Conservation (phyloP, 2,888 invertebrate genomes). For the Trimorus sp. region DNA sequence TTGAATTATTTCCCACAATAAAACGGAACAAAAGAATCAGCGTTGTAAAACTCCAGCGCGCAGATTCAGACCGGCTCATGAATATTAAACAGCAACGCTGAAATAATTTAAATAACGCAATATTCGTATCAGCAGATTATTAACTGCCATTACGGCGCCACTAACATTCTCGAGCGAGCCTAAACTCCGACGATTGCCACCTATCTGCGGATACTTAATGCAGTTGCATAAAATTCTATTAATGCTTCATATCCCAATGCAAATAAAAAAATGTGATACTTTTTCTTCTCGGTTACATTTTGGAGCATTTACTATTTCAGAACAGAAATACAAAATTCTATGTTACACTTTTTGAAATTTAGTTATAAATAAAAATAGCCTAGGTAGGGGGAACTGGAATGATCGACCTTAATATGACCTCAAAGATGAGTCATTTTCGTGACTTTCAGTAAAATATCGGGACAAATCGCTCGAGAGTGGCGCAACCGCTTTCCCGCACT, state of each 20-base stretch:
- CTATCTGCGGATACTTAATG: conserved; percentile 12
- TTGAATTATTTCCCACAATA: conserved; percentile 36
- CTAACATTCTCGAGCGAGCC: conserved; percentile 22
- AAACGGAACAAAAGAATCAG: conserved; percentile 18
- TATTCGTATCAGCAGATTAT: conserved; percentile 38
- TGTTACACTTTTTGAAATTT: no score
- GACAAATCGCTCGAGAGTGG: no score
- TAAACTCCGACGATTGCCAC: conserved; percentile 21
- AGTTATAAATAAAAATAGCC: no score
- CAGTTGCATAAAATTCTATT: not conserved
- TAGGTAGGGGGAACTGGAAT: no score
- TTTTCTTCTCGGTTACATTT: no score
- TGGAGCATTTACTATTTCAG: no score
- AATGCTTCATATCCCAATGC: no score
- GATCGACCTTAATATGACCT: no score
- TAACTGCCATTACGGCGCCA: conserved; percentile 35
- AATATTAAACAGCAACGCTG: conserved; percentile 47
- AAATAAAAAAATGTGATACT: no score
- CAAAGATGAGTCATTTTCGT: no score
- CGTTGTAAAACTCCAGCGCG: conserved; percentile 24
- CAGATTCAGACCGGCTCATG: conserved; percentile 44
- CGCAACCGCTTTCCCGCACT: not conserved
- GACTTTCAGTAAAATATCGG: no score
- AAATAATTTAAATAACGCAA: conserved; percentile 49
- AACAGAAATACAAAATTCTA: no score